Percentiles rank a stretch among this genome's conserved stretches.
Conservation (phyloP, 2,113 vertebrate genomes). For the Rhipidura dahli region DNA sequence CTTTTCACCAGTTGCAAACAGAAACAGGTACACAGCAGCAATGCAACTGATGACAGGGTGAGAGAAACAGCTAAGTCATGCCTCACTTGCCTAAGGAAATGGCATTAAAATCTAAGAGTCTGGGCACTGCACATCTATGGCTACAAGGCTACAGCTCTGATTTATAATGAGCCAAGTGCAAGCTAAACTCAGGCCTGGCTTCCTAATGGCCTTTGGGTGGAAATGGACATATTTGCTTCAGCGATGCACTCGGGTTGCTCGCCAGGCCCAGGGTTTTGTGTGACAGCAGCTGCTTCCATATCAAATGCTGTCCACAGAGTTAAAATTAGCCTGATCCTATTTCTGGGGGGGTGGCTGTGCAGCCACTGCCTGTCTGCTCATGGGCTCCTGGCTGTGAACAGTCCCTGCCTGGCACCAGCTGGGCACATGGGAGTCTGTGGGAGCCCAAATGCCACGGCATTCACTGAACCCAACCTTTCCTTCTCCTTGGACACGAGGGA, state of each 20-base stretch:
- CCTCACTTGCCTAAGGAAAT: neutral
- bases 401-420: neutral
- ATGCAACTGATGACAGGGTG: neutral
- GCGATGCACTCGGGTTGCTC: neutral
- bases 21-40: neutral
- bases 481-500: neutral
- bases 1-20: neutral
- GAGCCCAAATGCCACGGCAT: neutral
- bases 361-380: neutral
- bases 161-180: neutral
- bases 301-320: slow-evolving; percentile 59
- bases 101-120: neutral
- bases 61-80: neutral
- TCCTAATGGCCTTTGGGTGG: slow-evolving; percentile 49
- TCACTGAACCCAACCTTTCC: neutral
- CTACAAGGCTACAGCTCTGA: neutral
- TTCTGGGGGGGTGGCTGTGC: slow-evolving; percentile 15
- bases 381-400: neutral
- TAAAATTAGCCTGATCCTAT: slow-evolving; percentile 72
- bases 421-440: neutral
- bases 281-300: slow-evolving; percentile 75
- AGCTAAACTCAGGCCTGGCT: slow-evolving; percentile 16
- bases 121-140: neutral
- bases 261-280: slow-evolving; percentile 50
- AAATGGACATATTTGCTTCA: slow-evolving; percentile 57